Evolutionary conservation across 2,797 vertebrate species (phyloP).

Genomic region (Gadopsis bispinosus): DNA sequence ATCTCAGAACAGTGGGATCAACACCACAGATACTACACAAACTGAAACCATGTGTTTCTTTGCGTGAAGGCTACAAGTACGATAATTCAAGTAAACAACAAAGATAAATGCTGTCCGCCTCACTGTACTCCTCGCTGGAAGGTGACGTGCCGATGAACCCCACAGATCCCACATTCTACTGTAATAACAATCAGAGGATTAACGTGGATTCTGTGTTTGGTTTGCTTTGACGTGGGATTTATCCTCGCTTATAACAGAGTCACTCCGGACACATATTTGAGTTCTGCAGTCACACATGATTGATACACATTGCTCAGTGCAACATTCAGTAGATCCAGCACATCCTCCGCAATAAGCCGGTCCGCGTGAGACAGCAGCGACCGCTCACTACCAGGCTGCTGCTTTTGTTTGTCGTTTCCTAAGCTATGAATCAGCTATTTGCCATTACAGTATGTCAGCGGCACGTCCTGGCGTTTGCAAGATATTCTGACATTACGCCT

Average conservation of each 20-base stretch:
- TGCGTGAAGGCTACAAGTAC: slow-evolving; percentile 23
- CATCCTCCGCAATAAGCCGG: background rate
- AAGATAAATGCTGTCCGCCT: slow-evolving; percentile 32
- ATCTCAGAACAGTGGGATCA: slow-evolving; percentile 7
- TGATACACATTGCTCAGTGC: background rate
- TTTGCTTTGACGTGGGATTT: slow-evolving; percentile 43
- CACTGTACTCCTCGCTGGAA: slow-evolving; percentile 22
- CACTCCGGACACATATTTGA: background rate
- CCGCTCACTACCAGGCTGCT: background rate
- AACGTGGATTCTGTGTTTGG: slow-evolving; percentile 51
- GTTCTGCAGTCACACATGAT: background rate
- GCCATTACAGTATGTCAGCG: background rate
- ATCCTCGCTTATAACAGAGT: slow-evolving; percentile 1
- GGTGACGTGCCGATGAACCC: slow-evolving; percentile 20
- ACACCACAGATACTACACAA: slow-evolving; percentile 17
- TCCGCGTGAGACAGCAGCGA: background rate
- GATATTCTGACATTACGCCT: background rate
- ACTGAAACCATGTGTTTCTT: slow-evolving; percentile 10
- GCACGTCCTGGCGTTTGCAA: background rate
- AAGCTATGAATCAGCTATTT: background rate
- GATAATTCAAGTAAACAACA: slow-evolving; percentile 33
- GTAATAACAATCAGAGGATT: slow-evolving; percentile 58
- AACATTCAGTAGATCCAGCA: background rate
- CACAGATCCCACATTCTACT: slow-evolving; percentile 26
- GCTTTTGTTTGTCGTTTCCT: background rate